A percentile compares a stretch with the other conserved stretches of the same genome.
Evolutionary conservation across 2,888 invertebrate genomes (phyloP).

Genomic region (Trachelus troglodyta): DNA sequence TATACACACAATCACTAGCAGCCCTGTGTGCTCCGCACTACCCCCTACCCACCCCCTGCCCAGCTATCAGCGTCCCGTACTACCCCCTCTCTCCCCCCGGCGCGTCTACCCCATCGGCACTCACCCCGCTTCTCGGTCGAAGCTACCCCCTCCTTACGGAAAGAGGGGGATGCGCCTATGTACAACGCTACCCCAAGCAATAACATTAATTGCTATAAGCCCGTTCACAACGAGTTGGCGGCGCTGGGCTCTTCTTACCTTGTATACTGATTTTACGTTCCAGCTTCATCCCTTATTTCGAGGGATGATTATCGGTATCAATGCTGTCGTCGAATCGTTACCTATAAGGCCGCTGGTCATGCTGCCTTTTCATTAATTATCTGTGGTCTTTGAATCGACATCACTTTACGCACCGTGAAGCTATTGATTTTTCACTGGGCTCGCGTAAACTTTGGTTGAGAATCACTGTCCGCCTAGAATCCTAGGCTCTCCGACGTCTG

Average conservation of each 20-base stretch:
- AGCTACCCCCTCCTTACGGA: conserved; percentile 9
- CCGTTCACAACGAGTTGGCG: conserved; percentile 47
- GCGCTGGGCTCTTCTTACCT: background rate
- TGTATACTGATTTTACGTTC: background rate
- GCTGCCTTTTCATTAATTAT: background rate
- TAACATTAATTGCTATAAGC: conserved; percentile 61
- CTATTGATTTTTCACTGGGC: conserved; percentile 28
- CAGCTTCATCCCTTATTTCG: background rate
- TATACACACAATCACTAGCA: conserved; percentile 36
- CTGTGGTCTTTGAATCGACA: background rate
- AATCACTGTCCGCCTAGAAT: conserved; percentile 59
- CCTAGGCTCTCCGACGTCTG: conserved; percentile 62
- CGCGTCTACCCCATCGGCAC: conserved; percentile 40
- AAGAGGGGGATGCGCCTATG: conserved; percentile 8
- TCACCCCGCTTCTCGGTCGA: conserved; percentile 28
- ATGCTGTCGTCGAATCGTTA: too few species aligned
- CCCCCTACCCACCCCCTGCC: background rate
- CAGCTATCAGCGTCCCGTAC: conserved; percentile 11
- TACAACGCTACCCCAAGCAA: conserved; percentile 48
- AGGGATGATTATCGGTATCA: background rate
- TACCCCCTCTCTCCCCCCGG: conserved; percentile 1
- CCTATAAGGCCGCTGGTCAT: too few species aligned
- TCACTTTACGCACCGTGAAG: background rate
- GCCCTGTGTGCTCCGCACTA: conserved; percentile 18
- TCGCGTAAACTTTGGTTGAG: conserved; percentile 40